Evolutionary conservation across 2,797 vertebrate genomes (phyloP), one percentile per base, ranked within the genome.

Genomic region (Microtus agrestis): DNA sequence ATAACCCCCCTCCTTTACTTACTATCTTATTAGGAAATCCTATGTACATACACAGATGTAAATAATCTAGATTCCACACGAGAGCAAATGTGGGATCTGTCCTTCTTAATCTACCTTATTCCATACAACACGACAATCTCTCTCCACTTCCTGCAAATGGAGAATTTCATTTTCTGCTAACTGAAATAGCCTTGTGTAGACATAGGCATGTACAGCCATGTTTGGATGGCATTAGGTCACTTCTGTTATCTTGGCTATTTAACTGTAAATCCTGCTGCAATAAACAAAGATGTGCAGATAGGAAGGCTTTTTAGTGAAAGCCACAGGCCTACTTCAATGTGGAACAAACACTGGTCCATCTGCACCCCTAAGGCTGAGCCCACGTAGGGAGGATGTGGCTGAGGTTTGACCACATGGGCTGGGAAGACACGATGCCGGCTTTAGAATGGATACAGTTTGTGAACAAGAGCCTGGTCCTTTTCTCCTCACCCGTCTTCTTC

Each of bases 401-500:
- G 51, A 76, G 19, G 23, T 48, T 2, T 21, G 63, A 23, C 2
- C 63, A 51, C 46, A 0, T 61, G 23, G 61, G 10, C 63, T 2
- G 37, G 19, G 37, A 65, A 43, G 54, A 67, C 11, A 37, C 15
- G 1, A 10, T 9, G 46, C 48, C 23, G 37, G 48, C 54, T 89
- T 81, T 34, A 40, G 56, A 8, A 63, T n/a, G 40, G 37, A 74
- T 2, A 2, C 17, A 5, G 27, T 71, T 37, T 63, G 34, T 15
- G 11, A 51, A 37, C 3, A 77, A 31, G 46, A 0, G 3, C 31
- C 40, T 19, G 31, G 5, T 0, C 27, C 48, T 93, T 31, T 46
- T 3, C 17, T 10, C 46, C n/a, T 27, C 63, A 5, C 8, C 8
- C 1, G 1, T 1, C 29, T 69, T 23, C 3, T 13, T 37, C 43